phyloP scores from a whole-genome alignment of 1,140 invertebrate species.

The Drosophila sechellia region DNA sequence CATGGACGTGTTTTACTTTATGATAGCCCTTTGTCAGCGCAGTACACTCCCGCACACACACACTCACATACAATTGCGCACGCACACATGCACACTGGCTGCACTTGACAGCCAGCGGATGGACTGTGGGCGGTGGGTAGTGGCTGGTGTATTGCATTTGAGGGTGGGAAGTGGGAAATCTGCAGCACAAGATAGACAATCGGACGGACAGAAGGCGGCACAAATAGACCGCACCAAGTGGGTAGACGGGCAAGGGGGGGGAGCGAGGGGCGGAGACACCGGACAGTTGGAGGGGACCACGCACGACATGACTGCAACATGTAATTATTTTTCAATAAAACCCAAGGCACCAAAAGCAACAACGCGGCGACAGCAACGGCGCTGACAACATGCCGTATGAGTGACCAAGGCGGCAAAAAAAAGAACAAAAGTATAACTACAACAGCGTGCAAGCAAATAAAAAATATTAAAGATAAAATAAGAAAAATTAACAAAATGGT shows the following conservation, averaged over 20 bases:
- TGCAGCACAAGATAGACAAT: conserved; percentile 23
- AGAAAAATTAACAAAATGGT: conserved; percentile 7
- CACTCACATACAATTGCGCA: conserved; percentile 8
- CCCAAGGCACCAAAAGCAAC: conserved; percentile 71
- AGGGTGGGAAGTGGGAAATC: conserved; percentile 1
- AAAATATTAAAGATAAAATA: conserved; percentile 4
- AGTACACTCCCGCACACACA: conserved; percentile 42
- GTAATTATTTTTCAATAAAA: conserved; percentile 84
- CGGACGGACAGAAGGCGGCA: conserved; percentile 49
- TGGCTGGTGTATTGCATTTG: not conserved
- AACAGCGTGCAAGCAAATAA: conserved; percentile 17
- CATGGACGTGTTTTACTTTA: conserved; percentile 80
- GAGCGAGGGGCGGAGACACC: not conserved
- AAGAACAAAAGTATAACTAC: conserved; percentile 5
- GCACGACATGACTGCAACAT: conserved; percentile 83
- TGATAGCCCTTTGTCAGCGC: conserved; percentile 78
- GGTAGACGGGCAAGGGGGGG: conserved; percentile 27
- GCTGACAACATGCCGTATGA: conserved; percentile 76
- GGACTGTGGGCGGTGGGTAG: conserved; percentile 2
- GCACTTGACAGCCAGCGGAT: conserved; percentile 69
- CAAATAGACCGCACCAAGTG: conserved; percentile 74
- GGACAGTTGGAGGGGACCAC: conserved; percentile 49
- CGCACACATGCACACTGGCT: conserved; percentile 39
- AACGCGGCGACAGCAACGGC: conserved; percentile 43
- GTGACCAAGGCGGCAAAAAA: conserved; percentile 59